phyloP scores from a whole-genome alignment of 2,113 vertebrate species.

The Lutjanus erythropterus region DNA sequence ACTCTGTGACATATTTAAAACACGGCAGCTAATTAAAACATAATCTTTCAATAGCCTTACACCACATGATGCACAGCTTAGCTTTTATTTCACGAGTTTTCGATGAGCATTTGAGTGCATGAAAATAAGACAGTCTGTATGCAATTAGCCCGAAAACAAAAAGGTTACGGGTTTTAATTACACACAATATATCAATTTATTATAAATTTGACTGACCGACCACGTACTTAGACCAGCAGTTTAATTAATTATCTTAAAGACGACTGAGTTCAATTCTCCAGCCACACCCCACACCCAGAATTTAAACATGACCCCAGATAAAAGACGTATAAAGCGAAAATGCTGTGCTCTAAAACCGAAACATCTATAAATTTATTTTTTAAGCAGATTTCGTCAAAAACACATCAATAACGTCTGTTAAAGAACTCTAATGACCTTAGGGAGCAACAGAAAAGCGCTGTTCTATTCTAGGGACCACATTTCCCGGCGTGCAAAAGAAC shows the following conservation, averaged over 20 bases:
- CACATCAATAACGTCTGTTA: neutral
- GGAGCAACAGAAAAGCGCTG: accelerated
- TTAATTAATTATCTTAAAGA: neutral
- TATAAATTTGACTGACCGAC: neutral
- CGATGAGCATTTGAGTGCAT: slow-evolving; percentile 32
- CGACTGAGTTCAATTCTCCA: neutral
- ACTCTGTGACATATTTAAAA: neutral
- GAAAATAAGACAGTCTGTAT: neutral
- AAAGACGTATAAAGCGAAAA: neutral
- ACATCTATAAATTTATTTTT: neutral
- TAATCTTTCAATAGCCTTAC: neutral
- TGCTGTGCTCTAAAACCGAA: too few species aligned
- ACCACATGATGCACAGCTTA: too few species aligned
- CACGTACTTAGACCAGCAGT: neutral
- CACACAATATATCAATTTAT: neutral
- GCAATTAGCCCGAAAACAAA: neutral
- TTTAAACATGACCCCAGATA: neutral
- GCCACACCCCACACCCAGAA: neutral
- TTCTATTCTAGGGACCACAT: slow-evolving; percentile 55
- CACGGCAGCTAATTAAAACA: neutral
- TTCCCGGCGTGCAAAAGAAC: slow-evolving; percentile 43
- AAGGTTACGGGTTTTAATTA: neutral
- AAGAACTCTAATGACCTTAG: too few species aligned
- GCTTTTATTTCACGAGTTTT: neutral
- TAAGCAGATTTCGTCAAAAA: neutral